These are phyloP conservation scores for Volucella inflata DNA, from an alignment of 2,888 invertebrate species.

Conservation along the genomic window DNA sequence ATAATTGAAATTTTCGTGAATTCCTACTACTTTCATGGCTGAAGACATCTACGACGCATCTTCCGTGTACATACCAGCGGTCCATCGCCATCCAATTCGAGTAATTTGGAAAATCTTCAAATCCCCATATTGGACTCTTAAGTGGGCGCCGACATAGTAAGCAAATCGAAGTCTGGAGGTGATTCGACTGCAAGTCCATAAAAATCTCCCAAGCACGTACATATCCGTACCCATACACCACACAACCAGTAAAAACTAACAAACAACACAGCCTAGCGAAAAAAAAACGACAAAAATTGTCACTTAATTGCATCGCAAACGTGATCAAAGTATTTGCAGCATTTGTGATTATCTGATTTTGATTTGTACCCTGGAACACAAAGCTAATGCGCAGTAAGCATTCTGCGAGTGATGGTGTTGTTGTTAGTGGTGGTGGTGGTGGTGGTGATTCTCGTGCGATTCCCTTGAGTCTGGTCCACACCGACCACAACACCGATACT, in stretches of 20 bases:
- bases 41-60: slow-evolving; percentile 13
- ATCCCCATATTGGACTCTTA: slow-evolving; percentile 58
- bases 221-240: slow-evolving; percentile 19
- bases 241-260: slow-evolving; percentile 63
- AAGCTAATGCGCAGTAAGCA: slow-evolving; percentile 72
- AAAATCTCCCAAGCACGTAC: slow-evolving; percentile 59
- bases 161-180: slow-evolving; percentile 48
- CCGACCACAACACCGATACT: not conserved
- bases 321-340: slow-evolving; percentile 81
- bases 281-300: slow-evolving; percentile 79
- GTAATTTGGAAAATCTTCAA: slow-evolving; percentile 53
- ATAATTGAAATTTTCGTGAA: no score
- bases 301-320: slow-evolving; percentile 83
- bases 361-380: slow-evolving; percentile 76
- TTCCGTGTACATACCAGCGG: not conserved
- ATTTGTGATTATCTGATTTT: slow-evolving; percentile 77
- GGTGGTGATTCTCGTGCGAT: slow-evolving; percentile 56
- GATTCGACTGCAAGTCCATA: slow-evolving; percentile 16
- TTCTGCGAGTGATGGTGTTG: not conserved
- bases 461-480: slow-evolving; percentile 1
- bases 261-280: slow-evolving; percentile 63
- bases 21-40: no score
- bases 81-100: not conserved
- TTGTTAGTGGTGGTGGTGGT: not conserved
- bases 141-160: slow-evolving; percentile 62